Evolutionary conservation across 92 coral and sea anemone genomes (phyloP).

Genomic region (Pocillopora grandis): DNA sequence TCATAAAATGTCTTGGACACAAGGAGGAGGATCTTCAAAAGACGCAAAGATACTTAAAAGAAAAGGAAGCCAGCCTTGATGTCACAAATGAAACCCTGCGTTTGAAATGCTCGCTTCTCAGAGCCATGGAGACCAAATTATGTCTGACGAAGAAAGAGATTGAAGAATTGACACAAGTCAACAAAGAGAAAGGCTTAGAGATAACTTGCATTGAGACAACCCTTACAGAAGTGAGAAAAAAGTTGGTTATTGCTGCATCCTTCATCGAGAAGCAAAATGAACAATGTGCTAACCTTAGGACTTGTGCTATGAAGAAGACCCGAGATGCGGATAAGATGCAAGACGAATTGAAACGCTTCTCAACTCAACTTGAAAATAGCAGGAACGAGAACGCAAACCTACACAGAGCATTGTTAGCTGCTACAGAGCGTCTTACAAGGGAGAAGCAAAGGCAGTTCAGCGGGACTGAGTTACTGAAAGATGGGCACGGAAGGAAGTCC

Average conservation of each 20-base stretch:
- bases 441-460: constrained; percentile 1
- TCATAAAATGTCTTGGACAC: not conserved
- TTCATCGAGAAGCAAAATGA: not conserved
- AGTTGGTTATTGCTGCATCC: constrained; percentile 13
- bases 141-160: constrained; percentile 8
- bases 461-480: not conserved
- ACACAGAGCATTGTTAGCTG: not conserved
- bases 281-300: not conserved
- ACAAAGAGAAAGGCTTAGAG: constrained; percentile 4
- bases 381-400: constrained; percentile 13
- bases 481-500: too few species aligned
- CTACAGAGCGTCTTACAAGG: not conserved
- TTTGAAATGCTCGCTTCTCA: constrained; percentile 2
- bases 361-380: constrained; percentile 6
- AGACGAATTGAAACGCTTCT: not conserved
- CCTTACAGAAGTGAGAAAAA: constrained; percentile 6
- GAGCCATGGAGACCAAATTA: constrained; percentile 7
- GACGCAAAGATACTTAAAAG: not conserved
- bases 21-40: not conserved
- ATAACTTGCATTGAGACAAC: not conserved
- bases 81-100: not conserved
- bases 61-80: not conserved
- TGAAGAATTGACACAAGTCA: not conserved
- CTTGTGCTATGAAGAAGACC: not conserved
- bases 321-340: constrained; percentile 10